Evolutionary conservation across 2,888 invertebrate genomes (phyloP), one percentile per base, ranked within the genome.

Genomic region (Orgyia antiqua): DNA sequence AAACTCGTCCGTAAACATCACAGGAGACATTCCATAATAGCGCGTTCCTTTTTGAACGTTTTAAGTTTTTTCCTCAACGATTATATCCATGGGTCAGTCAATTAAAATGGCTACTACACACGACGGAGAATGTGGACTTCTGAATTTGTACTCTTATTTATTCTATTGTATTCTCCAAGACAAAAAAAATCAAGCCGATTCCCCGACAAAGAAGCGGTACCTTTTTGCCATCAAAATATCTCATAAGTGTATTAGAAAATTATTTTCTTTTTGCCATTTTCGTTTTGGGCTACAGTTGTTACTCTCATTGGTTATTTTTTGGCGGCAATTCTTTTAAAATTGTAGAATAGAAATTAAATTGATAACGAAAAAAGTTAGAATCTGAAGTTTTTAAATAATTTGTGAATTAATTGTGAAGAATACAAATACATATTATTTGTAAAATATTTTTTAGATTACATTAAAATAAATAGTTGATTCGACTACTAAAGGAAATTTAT

Each of bases 101-200:
- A 83, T 83, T 83, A 83, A 83, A 83, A 82, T 83, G 68, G 70
- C 68, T 83, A 60, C 59, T 73, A 74, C 80, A 83, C 83, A 82
- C 83, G 55, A 46, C 48, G 36, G 45, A 59, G 82, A 80, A 83
- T 83, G 68, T 46, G 59, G 56, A 64, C 56, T 63, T 56, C 74
- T 62, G 72, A 80, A 80, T 80, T 80, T 78, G 79, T 77, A 72
- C 69, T 49, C 37, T 44, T 36, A 36, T 36, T 36, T 26, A 54
- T 46, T 25, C 71, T 77, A 80, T 82, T 83, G 82, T 82, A 62
- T 79, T 75, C 64, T 36, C 27, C 20, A 29, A 31, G 37, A 51
- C 68, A 77, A 82, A 82, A 83, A 15, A 77, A 54, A 44, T 45
- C 21, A 55, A n/a, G 42, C 24, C 36, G 52, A 37, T 48, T n/a